Conservation (phyloP, 2,113 vertebrate species). For the Anser cygnoides region DNA sequence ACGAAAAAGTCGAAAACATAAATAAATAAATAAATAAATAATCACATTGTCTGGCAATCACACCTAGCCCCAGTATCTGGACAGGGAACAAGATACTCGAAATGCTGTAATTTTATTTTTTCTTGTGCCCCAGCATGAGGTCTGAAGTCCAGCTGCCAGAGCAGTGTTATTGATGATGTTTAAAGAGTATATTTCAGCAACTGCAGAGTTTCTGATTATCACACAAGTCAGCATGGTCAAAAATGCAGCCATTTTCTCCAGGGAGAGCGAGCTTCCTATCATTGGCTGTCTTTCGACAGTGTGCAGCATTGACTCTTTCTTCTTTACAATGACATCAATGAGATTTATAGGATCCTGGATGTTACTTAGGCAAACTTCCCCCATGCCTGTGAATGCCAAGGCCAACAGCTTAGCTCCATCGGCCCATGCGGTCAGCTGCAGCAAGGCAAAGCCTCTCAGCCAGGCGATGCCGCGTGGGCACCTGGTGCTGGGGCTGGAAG, state of each 20-base stretch:
- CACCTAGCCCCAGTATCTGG: background rate
- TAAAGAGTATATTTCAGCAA: slow-evolving; percentile 44
- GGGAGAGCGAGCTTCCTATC: background rate
- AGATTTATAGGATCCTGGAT: background rate
- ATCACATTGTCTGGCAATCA: background rate
- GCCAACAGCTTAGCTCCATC: background rate
- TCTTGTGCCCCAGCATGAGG: background rate
- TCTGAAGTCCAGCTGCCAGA: slow-evolving; percentile 26
- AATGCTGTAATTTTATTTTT: background rate
- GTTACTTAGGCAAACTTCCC: background rate
- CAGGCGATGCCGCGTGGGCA: accelerated
- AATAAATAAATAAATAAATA: background rate
- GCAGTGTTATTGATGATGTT: background rate
- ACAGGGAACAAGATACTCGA: background rate
- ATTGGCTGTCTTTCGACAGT: background rate
- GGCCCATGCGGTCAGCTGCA: accelerated
- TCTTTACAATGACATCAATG: accelerated
- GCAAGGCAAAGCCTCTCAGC: accelerated
- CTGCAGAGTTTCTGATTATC: background rate
- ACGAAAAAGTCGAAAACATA: background rate
- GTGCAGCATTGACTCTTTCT: background rate
- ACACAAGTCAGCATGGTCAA: background rate
- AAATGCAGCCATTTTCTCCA: background rate
- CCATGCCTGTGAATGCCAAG: accelerated
- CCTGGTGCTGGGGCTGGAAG: background rate